These are phyloP conservation scores for Cepaea hortensis DNA, from an alignment of 2,888 invertebrate genomes.

Conservation along the genomic window DNA sequence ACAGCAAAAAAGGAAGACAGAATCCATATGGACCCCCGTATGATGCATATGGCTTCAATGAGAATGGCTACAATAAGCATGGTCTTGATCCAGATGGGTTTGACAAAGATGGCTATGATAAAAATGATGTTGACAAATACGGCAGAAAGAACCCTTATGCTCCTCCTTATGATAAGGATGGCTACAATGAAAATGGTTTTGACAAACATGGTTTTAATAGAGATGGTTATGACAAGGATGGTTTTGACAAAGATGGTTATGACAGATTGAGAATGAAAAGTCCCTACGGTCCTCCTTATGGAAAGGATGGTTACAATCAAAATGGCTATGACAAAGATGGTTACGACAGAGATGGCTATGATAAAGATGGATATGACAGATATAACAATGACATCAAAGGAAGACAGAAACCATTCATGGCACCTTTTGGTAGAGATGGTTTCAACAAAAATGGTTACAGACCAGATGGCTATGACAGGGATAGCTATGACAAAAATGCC, in stretches of 20 bases:
- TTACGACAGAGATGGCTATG: slow-evolving; percentile 28
- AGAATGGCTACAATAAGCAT: slow-evolving; percentile 22
- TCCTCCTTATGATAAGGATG: slow-evolving; percentile 17
- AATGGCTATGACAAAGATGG: slow-evolving; percentile 17
- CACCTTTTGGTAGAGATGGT: slow-evolving; percentile 29
- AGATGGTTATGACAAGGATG: slow-evolving; percentile 26
- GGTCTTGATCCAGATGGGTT: slow-evolving; percentile 50
- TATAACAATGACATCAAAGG: slow-evolving; percentile 26
- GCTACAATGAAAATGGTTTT: slow-evolving; percentile 20
- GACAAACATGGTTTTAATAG: slow-evolving; percentile 25
- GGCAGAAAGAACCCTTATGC: slow-evolving; percentile 8
- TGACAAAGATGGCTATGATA: slow-evolving; percentile 48
- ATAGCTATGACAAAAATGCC: slow-evolving; percentile 27
- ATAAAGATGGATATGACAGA: slow-evolving; percentile 30
- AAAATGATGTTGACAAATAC: slow-evolving; percentile 9
- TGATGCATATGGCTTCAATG: slow-evolving; percentile 23
- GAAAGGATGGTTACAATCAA: slow-evolving; percentile 2
- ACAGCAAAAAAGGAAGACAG: not conserved
- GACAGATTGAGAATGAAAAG: not conserved
- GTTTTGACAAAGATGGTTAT: slow-evolving; percentile 16
- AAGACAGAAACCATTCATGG: slow-evolving; percentile 10
- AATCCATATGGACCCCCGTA: slow-evolving; percentile 22
- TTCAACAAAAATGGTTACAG: slow-evolving; percentile 22
- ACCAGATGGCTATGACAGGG: slow-evolving; percentile 15
- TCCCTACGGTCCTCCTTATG: slow-evolving; percentile 17